Evolutionary conservation across 1,140 invertebrate genomes (phyloP), one percentile per base, ranked within the genome.

Genomic region (Idris sp.): DNA sequence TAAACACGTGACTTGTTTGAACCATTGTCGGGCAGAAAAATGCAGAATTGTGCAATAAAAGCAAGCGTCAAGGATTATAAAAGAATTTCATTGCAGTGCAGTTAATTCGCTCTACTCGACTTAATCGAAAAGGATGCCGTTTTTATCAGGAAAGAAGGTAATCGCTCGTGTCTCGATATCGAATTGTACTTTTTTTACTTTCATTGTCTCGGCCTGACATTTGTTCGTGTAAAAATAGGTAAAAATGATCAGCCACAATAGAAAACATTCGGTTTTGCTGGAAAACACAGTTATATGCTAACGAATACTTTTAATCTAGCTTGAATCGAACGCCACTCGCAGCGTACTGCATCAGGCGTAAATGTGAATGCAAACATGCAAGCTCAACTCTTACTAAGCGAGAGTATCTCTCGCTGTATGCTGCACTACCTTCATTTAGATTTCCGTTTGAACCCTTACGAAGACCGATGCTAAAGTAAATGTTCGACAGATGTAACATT

Each of bases 351-450:
- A 40, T 41, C 38, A n/a, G 26, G 54, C 33, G 40, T 59, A 15
- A 30, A 49, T 31, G 43, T 41, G 31, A 72, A 53, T 43, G 67
- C 74, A 75, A 80, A 79, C 74, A 74, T 59, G 51, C 18, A 28
- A 53, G 40, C 43, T 28, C 31, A 49, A 58, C 61, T 62, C 76
- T 59, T 58, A 64, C 36, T 30, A 40, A 11, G 11, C 49, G 43
- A 58, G 36, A n/a, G n/a, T n/a, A n/a, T 54, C 38, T 49, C 38
- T 51, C 36, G 51, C 44, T 75, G 40, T 77, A 67, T 62, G 51
- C 74, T 65, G 54, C 54, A 72, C 54, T 62, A 67, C 75, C 76
- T 83, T 84, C 81, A 84, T 86, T 86, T 83, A 71, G 81, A 75
- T 84, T 84, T 86, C 83, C 80, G 81, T 85, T 84, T 84, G 79